A percentile compares a stretch with the other conserved stretches of the same genome.
Conservation (phyloP, 2,113 vertebrate genomes). For the Pterocles gutturalis region DNA sequence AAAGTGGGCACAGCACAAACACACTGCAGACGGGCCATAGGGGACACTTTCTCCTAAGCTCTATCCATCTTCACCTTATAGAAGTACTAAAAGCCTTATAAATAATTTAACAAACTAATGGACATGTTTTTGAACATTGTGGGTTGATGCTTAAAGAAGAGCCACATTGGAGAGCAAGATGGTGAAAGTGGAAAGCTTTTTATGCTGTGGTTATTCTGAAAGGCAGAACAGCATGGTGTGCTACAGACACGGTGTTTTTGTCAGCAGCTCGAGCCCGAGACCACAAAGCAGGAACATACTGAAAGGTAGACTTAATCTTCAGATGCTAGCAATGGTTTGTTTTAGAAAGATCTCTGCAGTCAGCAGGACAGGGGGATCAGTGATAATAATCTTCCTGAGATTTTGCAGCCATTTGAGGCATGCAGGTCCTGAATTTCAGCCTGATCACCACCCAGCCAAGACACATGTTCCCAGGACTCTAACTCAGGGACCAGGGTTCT, state of each 20-base stretch:
- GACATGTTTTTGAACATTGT: constrained; percentile 43
- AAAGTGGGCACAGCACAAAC: background rate
- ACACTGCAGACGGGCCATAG: background rate
- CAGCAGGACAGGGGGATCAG: background rate
- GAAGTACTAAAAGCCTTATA: constrained; percentile 71
- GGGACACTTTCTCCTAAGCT: background rate
- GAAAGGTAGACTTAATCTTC: background rate
- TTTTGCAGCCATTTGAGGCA: background rate
- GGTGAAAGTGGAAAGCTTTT: background rate
- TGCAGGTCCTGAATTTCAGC: background rate
- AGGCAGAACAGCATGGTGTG: background rate
- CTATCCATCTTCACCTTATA: constrained; percentile 24
- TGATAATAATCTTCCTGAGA: background rate
- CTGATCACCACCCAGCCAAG: background rate
- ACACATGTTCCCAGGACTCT: background rate
- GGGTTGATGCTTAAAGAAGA: background rate
- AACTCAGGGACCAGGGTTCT: too few relatives aligned
- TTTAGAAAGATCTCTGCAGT: background rate
- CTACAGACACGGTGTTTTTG: background rate
- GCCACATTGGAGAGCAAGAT: background rate
- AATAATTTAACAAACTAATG: constrained; percentile 77
- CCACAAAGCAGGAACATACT: accelerated
- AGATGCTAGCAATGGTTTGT: background rate
- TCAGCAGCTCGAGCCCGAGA: background rate
- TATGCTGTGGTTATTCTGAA: background rate